Percentiles rank a stretch among this genome's conserved stretches.
phyloP scores from a whole-genome alignment of 2,888 invertebrate species.

The Aphidius colemani region DNA sequence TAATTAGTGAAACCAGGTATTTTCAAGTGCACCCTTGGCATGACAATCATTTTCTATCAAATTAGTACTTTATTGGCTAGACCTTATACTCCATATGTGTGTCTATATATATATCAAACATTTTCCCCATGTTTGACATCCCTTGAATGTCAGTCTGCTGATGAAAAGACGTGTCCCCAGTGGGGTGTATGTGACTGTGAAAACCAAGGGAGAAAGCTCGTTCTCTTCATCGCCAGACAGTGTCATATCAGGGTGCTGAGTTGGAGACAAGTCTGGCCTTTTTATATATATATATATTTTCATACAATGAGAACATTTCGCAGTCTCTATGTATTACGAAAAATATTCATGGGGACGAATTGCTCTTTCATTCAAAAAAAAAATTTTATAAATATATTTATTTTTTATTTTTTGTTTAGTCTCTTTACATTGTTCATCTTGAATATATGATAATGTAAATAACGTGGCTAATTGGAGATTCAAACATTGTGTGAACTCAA shows the following conservation, averaged over 20 bases:
- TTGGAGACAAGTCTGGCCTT: background rate
- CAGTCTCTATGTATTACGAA: background rate
- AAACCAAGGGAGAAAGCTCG: background rate
- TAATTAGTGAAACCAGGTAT: conserved; percentile 23
- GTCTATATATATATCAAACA: too few relatives aligned
- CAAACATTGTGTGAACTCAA: conserved; percentile 47
- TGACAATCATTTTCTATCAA: conserved; percentile 28
- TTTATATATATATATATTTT: background rate
- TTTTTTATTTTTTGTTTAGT: too few relatives aligned
- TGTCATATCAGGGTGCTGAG: conserved; percentile 7
- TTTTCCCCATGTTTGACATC: too few relatives aligned
- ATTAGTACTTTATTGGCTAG: conserved; percentile 29
- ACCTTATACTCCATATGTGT: background rate
- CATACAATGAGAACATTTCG: conserved; percentile 20
- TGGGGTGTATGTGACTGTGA: conserved; percentile 9
- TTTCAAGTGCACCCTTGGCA: conserved; percentile 4
- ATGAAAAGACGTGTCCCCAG: conserved; percentile 20
- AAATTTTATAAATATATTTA: too few relatives aligned
- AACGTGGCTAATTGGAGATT: conserved; percentile 58
- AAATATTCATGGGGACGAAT: background rate
- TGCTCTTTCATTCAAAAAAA: background rate
- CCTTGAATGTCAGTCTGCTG: background rate
- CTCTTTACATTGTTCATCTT: conserved; percentile 10
- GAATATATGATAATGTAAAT: conserved; percentile 54
- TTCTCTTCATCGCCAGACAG: conserved; percentile 3